Conservation (phyloP, 2,797 vertebrate genomes). For the Chelidonichthys spinosus region DNA sequence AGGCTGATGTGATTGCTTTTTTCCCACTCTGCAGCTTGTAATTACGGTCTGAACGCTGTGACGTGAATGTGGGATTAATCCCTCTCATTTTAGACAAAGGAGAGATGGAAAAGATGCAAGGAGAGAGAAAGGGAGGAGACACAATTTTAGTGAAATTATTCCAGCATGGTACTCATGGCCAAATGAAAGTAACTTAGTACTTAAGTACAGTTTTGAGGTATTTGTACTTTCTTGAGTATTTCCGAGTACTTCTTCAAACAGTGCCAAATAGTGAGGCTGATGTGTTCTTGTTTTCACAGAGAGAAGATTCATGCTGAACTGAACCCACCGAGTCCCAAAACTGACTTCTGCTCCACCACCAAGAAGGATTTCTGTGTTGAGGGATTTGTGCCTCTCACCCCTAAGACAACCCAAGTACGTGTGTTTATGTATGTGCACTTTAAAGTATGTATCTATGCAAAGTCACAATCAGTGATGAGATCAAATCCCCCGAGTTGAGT, state of each 20-base stretch:
- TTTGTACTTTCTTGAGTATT: not conserved
- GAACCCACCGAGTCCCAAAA: constrained; percentile 32
- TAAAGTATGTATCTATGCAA: not conserved
- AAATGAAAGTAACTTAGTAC: too few relatives aligned
- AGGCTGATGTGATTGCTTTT: too few relatives aligned
- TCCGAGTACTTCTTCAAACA: not conserved
- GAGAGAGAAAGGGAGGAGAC: not conserved
- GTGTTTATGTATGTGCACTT: not conserved
- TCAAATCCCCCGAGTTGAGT: not conserved
- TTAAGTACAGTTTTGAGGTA: too few relatives aligned
- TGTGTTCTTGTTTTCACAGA: constrained; percentile 64
- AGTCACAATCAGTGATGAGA: not conserved
- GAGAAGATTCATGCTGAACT: constrained; percentile 67
- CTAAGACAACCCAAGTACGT: constrained; percentile 61
- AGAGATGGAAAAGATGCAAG: not conserved
- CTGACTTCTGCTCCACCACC: constrained; percentile 72
- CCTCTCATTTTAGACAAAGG: too few relatives aligned
- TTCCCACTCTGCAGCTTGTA: too few relatives aligned
- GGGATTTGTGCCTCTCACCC: constrained; percentile 72
- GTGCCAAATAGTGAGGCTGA: not conserved
- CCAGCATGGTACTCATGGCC: too few relatives aligned
- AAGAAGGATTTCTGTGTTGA: constrained; percentile 70
- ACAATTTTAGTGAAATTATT: too few relatives aligned
- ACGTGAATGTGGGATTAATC: too few relatives aligned
- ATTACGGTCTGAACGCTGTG: too few relatives aligned